Evolutionary conservation across 2,797 vertebrate species (phyloP).

Genomic region (Sebastes kiyomatsui): DNA sequence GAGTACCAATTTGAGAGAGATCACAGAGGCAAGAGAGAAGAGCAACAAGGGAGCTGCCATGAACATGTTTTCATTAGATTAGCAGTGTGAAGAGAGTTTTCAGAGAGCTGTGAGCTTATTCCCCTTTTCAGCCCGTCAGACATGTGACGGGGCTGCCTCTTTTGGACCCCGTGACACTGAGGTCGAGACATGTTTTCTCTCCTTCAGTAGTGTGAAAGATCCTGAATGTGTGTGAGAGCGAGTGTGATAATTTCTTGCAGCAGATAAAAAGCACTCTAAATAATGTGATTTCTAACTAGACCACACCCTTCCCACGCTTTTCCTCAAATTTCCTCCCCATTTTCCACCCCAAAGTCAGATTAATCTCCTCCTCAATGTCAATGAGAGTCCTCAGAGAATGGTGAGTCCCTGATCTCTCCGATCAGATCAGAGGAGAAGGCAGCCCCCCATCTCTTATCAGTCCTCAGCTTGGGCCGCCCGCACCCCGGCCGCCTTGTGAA

Average conservation of each 20-base stretch:
- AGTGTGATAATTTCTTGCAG: background rate
- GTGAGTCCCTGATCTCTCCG: conserved; percentile 24
- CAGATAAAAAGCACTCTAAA: background rate
- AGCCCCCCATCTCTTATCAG: background rate
- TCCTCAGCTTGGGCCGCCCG: conserved; percentile 20
- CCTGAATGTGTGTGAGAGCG: conserved; percentile 17
- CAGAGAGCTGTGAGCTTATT: conserved; percentile 31
- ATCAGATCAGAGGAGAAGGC: conserved; percentile 1
- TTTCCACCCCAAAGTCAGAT: background rate
- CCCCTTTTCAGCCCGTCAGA: background rate
- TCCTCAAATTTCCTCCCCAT: conserved; percentile 47
- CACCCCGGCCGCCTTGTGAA: conserved; percentile 67
- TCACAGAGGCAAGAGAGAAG: background rate
- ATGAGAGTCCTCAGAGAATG: conserved; percentile 18
- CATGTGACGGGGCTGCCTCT: conserved; percentile 22
- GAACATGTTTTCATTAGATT: conserved; percentile 36
- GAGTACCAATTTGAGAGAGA: background rate
- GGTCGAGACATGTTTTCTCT: conserved; percentile 37
- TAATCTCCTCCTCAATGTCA: conserved; percentile 17
- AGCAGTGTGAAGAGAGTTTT: conserved; percentile 15
- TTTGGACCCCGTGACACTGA: conserved; percentile 28
- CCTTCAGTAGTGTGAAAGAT: conserved; percentile 32
- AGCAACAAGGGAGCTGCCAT: background rate
- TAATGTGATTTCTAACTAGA: conserved; percentile 24
- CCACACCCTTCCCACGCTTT: conserved; percentile 46